phyloP scores from a whole-genome alignment of 2,797 vertebrate species.

The Amniataba percoides region DNA sequence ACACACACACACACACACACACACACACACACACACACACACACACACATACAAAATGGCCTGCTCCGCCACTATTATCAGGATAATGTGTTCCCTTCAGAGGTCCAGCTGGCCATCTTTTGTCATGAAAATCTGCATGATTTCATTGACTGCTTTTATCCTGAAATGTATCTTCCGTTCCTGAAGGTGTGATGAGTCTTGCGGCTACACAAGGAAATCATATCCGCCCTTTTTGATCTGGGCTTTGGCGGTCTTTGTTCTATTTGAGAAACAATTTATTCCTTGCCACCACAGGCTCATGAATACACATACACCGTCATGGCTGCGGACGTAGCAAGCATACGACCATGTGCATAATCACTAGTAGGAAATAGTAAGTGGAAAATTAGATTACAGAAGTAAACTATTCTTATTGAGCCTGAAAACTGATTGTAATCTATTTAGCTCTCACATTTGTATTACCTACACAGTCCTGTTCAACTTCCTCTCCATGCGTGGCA shows the following conservation, averaged over 20 bases:
- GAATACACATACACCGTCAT: constrained; percentile 60
- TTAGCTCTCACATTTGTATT: constrained; percentile 27
- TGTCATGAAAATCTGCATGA: constrained; percentile 75
- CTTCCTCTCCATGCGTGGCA: neutral
- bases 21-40: too few species aligned
- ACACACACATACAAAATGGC: constrained; percentile 11
- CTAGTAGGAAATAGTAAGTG: constrained; percentile 9
- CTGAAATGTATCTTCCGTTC: constrained; percentile 42
- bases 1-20: too few species aligned
- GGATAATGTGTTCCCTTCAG: constrained; percentile 66
- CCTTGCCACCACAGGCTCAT: constrained; percentile 54
- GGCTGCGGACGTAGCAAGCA: constrained; percentile 2
- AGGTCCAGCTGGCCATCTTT: constrained; percentile 72
- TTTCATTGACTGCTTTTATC: constrained; percentile 76
- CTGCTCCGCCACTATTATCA: constrained; percentile 52
- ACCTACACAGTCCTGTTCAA: neutral
- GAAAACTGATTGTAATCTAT: constrained; percentile 33
- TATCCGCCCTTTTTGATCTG: constrained; percentile 72
- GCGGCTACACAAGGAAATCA: constrained; percentile 53
- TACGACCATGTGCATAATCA: constrained; percentile 44
- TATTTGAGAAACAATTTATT: constrained; percentile 56
- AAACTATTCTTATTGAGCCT: constrained; percentile 13
- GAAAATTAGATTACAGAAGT: constrained; percentile 48
- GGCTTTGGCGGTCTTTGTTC: constrained; percentile 62
- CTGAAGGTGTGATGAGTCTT: constrained; percentile 66